These are phyloP conservation scores for Perodicticus potto DNA, from an alignment of 2,797 vertebrate genomes.

Conservation along the genomic window DNA sequence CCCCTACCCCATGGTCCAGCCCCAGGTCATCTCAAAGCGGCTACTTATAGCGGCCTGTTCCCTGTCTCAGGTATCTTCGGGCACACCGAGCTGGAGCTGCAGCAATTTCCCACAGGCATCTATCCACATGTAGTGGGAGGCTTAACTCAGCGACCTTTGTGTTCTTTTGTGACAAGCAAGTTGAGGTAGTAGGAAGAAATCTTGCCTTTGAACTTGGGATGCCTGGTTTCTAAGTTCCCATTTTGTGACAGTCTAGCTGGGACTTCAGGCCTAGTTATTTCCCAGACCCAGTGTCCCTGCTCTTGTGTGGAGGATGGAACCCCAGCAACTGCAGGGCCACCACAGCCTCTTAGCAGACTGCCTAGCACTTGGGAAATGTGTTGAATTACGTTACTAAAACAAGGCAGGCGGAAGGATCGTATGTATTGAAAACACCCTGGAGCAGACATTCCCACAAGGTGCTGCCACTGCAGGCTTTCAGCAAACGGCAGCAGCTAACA, in stretches of 20 bases:
- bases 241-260: not conserved
- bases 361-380: slow-evolving; percentile 39
- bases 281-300: not conserved
- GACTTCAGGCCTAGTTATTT: not conserved
- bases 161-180: not conserved
- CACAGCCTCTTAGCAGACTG: slow-evolving; percentile 3
- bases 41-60: not conserved
- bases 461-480: not conserved
- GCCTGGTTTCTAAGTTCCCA: not conserved
- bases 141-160: not conserved
- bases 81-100: not conserved
- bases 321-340: slow-evolving; percentile 15
- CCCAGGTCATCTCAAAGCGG: not conserved
- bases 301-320: not conserved
- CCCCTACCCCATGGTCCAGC: no score
- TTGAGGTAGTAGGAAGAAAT: not conserved
- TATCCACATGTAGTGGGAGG: no score
- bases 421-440: slow-evolving; percentile 20
- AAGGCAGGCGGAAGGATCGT: slow-evolving; percentile 38
- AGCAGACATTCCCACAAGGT: not conserved
- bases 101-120: not conserved
- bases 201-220: not conserved
- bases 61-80: not conserved
- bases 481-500: not conserved
- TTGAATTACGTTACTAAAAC: slow-evolving; percentile 56